phyloP scores from a whole-genome alignment of 2,888 invertebrate species.

The Nesidiocoris tenuis region DNA sequence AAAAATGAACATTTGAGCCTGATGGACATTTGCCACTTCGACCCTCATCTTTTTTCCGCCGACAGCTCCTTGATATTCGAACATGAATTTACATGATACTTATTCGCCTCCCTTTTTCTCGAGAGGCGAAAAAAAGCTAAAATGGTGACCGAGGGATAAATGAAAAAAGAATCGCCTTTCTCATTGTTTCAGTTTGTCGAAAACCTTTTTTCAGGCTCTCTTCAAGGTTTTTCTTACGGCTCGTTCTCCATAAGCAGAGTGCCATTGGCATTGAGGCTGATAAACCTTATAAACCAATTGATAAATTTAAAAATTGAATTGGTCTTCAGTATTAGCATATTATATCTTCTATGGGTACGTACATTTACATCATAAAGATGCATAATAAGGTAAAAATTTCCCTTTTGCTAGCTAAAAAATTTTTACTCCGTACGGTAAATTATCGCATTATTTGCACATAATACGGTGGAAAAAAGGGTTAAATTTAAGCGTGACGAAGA shows the following conservation, averaged over 20 bases:
- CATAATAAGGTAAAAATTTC: too few species aligned
- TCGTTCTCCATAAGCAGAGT: too few species aligned
- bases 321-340: too few species aligned
- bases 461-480: neutral
- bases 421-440: too few species aligned
- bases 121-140: neutral
- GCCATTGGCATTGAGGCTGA: too few species aligned
- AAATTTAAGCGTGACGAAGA: neutral
- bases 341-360: too few species aligned
- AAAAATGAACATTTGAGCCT: conserved; percentile 44
- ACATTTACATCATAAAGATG: too few species aligned
- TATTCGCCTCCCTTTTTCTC: neutral
- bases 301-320: too few species aligned
- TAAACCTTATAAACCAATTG: too few species aligned
- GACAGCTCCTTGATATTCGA: conserved; percentile 20
- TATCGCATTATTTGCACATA: conserved; percentile 24
- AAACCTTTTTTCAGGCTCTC: neutral
- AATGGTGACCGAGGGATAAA: conserved; percentile 46
- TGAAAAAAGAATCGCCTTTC: conserved; percentile 50
- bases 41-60: conserved; percentile 13
- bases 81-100: conserved; percentile 37
- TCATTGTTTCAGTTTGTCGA: neutral
- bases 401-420: too few species aligned
- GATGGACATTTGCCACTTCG: neutral
- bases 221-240: too few species aligned